These are phyloP conservation scores for Alligator mississippiensis DNA, from an alignment of 2,113 vertebrate genomes.

Conservation along the genomic window DNA sequence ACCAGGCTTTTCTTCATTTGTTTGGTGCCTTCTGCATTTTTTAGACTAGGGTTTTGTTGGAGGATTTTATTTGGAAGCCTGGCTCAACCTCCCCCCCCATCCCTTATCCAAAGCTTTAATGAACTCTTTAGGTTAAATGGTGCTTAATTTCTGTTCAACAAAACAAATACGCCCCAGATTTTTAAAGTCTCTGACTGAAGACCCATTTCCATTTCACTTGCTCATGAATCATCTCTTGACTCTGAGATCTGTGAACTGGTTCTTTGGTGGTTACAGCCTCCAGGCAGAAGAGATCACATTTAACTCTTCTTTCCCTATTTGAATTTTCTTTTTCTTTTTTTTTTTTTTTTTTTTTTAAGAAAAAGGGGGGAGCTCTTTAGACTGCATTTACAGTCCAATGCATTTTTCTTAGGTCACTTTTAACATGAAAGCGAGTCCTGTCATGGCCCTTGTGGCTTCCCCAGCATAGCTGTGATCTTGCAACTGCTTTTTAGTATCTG, in stretches of 20 bases:
- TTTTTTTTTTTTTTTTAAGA: not conserved
- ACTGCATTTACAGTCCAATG: too few species aligned
- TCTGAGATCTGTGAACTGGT: not conserved
- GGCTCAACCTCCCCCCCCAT: not conserved
- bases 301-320: not conserved
- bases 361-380: too few species aligned
- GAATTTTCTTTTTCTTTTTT: too few species aligned
- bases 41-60: not conserved
- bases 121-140: not conserved
- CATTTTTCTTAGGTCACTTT: not conserved
- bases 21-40: rapidly evolving
- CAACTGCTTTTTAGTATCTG: not conserved
- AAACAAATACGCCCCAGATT: not conserved
- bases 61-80: not conserved
- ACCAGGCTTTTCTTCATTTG: not conserved
- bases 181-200: not conserved
- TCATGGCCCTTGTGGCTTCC: not conserved
- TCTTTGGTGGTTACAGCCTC: not conserved
- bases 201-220: not conserved
- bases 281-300: not conserved
- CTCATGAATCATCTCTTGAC: not conserved
- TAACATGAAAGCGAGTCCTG: not conserved
- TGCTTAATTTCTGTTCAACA: not conserved
- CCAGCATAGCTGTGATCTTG: not conserved
- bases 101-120: not conserved